Base-by-base conservation (phyloP, 2,888 invertebrate genomes). In the Agonopterix arenella region DNA sequence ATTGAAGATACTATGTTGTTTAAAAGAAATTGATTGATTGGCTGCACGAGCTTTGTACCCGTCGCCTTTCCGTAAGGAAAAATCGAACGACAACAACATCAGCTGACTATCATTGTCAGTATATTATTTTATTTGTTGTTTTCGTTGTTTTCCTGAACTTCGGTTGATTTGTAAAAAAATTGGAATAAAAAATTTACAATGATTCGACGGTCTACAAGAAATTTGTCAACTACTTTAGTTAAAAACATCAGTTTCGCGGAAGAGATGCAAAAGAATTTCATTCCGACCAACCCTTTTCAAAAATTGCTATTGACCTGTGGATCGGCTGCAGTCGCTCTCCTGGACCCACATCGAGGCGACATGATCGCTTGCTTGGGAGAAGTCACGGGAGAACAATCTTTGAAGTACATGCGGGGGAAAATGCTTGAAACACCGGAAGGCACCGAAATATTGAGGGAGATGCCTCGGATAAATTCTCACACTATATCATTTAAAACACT, bases 341-440 rank as follows among this genome's bases (percentile, higher is more conserved):
- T 94, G 8, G 92, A 98, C 84, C 99, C 99, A 7, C 69, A 79
- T 51, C 88, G 95, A 55, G 95, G 92, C 11, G 98, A 99, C 73
- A 97, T 98, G 96, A 96, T 99, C 60, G 97, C 98, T 16, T 96
- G 97, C 58, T 90, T 98, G 61, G 98, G 97, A 1, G 98, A 99
- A 88, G 95, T 97, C 0, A 97, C 98, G 8, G 98, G 93, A 2
- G 86, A 90, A 57, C 74, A 73, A 45, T 95, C 97, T 2, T 86
- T 98, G 4, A 86, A 88, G 55, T 90, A 92, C 63, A 95, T 98
- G 83, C 89, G 91, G 48, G 75, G 89, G 43, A 91, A 92, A 73
- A 98, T 99, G 97, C 79, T 92, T 56, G 82, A 90, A 45, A 94
- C 94, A 50, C 76, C 90, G 2, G 97, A 97, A 82, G 98, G 98